These are phyloP conservation scores for Habropoda laboriosa DNA, from an alignment of 1,140 invertebrate genomes.

Conservation along the genomic window DNA sequence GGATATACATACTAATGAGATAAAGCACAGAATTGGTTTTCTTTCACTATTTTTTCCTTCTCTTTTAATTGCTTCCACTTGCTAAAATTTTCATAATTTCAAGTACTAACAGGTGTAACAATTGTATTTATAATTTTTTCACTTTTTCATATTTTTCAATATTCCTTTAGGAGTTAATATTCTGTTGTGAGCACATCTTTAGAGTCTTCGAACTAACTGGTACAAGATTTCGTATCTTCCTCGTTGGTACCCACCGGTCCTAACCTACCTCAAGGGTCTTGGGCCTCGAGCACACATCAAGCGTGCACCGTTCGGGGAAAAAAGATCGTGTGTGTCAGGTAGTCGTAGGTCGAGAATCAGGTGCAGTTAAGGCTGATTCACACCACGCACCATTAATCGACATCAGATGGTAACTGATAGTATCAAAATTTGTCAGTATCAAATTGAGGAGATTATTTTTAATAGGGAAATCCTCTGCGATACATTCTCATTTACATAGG, in stretches of 20 bases:
- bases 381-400: background rate
- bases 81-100: too few species aligned
- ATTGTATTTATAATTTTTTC: too few species aligned
- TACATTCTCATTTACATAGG: too few species aligned
- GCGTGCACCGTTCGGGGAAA: conserved; percentile 7
- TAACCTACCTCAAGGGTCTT: conserved; percentile 21
- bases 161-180: too few species aligned
- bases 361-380: conserved; percentile 16
- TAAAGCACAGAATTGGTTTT: conserved; percentile 33
- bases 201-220: background rate
- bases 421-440: background rate
- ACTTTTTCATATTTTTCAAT: too few species aligned
- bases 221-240: background rate
- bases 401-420: background rate
- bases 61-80: too few species aligned
- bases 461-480: too few species aligned
- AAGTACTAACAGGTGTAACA: too few species aligned
- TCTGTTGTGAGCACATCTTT: too few species aligned
- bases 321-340: conserved; percentile 35
- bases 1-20: conserved; percentile 46
- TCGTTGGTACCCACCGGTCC: background rate
- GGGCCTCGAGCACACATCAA: background rate
- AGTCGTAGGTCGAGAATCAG: conserved; percentile 23
- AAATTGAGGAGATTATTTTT: too few species aligned
- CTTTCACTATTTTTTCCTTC: background rate